Evolutionary conservation across 2,888 invertebrate genomes (phyloP).

Genomic region (Heliconius hortense): DNA sequence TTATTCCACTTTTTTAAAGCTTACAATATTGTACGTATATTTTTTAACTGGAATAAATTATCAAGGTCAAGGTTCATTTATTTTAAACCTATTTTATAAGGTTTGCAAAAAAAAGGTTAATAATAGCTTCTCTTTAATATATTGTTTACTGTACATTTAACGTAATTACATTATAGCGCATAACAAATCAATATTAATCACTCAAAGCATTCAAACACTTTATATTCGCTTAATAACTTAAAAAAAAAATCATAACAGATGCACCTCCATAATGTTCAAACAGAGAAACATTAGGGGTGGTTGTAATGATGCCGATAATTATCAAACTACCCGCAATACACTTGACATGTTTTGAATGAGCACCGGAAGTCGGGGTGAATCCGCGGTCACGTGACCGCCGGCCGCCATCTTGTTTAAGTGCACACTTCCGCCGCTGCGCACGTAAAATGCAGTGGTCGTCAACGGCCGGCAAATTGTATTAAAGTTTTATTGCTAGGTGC

Average conservation of each 20-base stretch:
- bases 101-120: too few species aligned
- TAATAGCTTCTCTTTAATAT: too few species aligned
- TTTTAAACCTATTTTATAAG: too few species aligned
- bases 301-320: constrained; percentile 66
- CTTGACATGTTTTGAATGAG: constrained; percentile 74
- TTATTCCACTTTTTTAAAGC: not conserved
- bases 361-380: constrained; percentile 78
- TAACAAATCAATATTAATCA: not conserved
- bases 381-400: constrained; percentile 75
- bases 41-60: not conserved
- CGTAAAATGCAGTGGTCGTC: constrained; percentile 59
- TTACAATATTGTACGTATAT: not conserved
- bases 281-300: constrained; percentile 61
- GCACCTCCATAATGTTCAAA: constrained; percentile 56
- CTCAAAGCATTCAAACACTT: not conserved
- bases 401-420: constrained; percentile 78
- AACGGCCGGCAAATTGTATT: constrained; percentile 56
- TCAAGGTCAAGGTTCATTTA: not conserved
- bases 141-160: not conserved
- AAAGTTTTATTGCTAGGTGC: constrained; percentile 51
- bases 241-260: constrained; percentile 70
- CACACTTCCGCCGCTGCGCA: constrained; percentile 67
- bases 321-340: constrained; percentile 74
- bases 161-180: not conserved
- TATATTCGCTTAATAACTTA: constrained; percentile 25